Conservation (phyloP, 2,113 vertebrate species). For the Oplegnathus fasciatus region DNA sequence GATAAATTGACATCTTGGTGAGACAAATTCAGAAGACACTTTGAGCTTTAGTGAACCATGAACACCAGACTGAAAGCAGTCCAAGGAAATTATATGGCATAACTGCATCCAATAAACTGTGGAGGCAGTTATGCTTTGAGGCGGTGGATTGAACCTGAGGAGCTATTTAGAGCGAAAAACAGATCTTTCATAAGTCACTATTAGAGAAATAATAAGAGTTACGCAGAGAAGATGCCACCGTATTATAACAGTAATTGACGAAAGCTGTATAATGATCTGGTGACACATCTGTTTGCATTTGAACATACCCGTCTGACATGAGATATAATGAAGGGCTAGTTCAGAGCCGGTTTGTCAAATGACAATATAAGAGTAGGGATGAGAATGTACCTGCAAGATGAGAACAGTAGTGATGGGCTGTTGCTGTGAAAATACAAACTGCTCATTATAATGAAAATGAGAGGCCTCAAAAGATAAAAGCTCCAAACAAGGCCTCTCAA, state of each 20-base stretch:
- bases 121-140: not conserved
- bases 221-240: not conserved
- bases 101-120: not conserved
- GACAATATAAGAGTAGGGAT: not conserved
- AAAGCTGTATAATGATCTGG: not conserved
- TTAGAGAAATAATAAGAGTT: not conserved
- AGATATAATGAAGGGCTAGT: too few species aligned
- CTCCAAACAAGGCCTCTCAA: not conserved
- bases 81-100: not conserved
- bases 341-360: not conserved
- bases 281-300: not conserved
- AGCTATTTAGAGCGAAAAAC: not conserved
- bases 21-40: not conserved
- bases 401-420: not conserved
- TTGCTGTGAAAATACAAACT: not conserved
- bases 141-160: not conserved
- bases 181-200: not conserved
- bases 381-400: not conserved
- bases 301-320: not conserved
- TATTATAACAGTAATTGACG: not conserved
- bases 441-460: slow-evolving; percentile 18
- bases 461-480: not conserved
- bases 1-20: not conserved
- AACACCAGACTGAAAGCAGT: not conserved
- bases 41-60: not conserved